A percentile compares a stretch with the other conserved stretches of the same genome.
Evolutionary conservation across 2,113 vertebrate species (phyloP).

Genomic region (Riparia riparia): DNA sequence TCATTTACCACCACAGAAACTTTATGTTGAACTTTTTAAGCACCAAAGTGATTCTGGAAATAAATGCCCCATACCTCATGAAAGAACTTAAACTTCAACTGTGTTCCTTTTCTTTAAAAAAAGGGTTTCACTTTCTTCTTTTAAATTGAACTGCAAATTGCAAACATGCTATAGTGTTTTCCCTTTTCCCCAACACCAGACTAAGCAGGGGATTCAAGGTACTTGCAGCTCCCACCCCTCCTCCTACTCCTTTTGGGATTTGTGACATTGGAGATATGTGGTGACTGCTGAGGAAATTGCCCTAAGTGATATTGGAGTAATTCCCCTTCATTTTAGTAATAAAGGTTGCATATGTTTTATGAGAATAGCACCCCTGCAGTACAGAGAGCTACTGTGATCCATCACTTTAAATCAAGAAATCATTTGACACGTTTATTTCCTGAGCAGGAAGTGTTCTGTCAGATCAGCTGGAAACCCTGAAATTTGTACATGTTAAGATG

Average conservation of each 20-base stretch:
- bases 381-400: conserved; percentile 71
- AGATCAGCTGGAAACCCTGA: conserved; percentile 70
- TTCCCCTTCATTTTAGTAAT: conserved; percentile 57
- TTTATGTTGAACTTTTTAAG: neutral
- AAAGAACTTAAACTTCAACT: conserved; percentile 8
- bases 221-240: conserved; percentile 13
- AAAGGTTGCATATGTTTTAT: conserved; percentile 68
- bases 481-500: conserved; percentile 60
- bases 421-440: conserved; percentile 75
- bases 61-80: neutral
- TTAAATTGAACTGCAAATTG: neutral
- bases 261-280: conserved; percentile 54
- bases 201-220: neutral
- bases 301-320: conserved; percentile 61
- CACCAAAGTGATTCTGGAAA: neutral
- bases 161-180: neutral
- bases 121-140: neutral
- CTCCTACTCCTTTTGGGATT: conserved; percentile 31
- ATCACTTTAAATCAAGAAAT: conserved; percentile 75
- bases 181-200: neutral
- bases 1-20: neutral
- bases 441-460: conserved; percentile 70
- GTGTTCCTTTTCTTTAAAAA: conserved; percentile 53
- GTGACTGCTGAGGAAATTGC: conserved; percentile 59
- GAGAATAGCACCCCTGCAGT: conserved; percentile 63